Percentiles rank a stretch among this genome's conserved stretches.
Conservation (phyloP, 2,888 invertebrate species). For the Schrankia costaestrigalis region DNA sequence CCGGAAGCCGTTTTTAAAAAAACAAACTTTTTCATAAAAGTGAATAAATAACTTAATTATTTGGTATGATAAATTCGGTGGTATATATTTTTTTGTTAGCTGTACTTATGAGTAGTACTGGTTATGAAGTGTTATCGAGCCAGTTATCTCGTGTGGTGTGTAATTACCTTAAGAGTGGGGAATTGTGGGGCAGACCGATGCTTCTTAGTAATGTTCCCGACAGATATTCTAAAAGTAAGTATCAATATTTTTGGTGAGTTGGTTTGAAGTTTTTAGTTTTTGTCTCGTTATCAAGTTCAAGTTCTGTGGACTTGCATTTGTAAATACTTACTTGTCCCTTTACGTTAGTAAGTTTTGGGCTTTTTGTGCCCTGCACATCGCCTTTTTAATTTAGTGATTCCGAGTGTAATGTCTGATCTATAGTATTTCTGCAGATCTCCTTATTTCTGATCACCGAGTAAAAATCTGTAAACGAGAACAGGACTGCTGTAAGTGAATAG, state of each 20-base stretch:
- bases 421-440: no score
- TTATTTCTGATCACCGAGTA: no score
- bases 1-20: slow-evolving; percentile 27
- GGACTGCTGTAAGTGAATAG: no score
- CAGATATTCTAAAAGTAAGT: slow-evolving; percentile 24
- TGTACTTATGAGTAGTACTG: slow-evolving; percentile 19
- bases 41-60: slow-evolving; percentile 30
- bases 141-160: slow-evolving; percentile 44
- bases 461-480: no score
- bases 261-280: no score
- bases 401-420: no score
- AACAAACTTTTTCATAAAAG: slow-evolving; percentile 13
- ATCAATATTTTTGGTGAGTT: neutral
- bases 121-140: slow-evolving; percentile 46
- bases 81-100: slow-evolving; percentile 15
- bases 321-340: no score
- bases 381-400: no score
- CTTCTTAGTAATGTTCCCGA: slow-evolving; percentile 24
- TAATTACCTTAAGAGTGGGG: slow-evolving; percentile 51
- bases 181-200: slow-evolving; percentile 24
- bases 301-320: no score
- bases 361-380: no score
- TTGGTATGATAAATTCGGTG: slow-evolving; percentile 21
- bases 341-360: no score
- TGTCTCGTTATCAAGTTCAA: no score